phyloP scores from a whole-genome alignment of 2,113 vertebrate genomes.

The Hyperoodon ampullatus region DNA sequence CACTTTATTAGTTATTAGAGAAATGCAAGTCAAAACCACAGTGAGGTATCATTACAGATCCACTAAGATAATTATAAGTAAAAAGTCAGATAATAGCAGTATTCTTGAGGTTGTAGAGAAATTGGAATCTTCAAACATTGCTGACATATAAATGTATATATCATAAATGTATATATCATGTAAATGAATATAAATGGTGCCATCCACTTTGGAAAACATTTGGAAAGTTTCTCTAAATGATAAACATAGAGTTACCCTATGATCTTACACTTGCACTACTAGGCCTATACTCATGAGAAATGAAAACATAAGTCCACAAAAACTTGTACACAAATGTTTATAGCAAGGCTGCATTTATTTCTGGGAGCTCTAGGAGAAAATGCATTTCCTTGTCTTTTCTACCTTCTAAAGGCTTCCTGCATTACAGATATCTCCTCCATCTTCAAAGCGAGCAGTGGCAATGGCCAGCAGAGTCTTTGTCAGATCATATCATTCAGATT shows the following conservation, averaged over 20 bases:
- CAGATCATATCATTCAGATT: background rate
- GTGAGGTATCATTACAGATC: background rate
- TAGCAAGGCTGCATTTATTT: background rate
- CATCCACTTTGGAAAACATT: background rate
- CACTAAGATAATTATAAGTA: background rate
- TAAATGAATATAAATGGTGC: background rate
- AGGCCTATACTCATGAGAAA: background rate
- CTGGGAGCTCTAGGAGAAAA: background rate
- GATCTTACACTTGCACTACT: background rate
- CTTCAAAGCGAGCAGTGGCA: background rate
- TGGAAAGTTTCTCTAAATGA: background rate
- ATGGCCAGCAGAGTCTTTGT: background rate
- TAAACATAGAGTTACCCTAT: background rate
- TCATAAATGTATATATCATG: background rate
- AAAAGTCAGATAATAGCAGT: background rate
- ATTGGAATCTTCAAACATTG: background rate
- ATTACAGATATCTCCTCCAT: background rate
- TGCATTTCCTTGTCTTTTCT: background rate
- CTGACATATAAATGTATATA: background rate
- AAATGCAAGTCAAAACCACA: background rate
- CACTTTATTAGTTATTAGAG: background rate
- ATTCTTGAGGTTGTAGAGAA: background rate
- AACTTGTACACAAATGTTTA: background rate
- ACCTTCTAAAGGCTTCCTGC: background rate
- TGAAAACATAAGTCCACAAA: background rate